phyloP scores from a whole-genome alignment of 2,113 vertebrate genomes.

The Rallus limicola region DNA sequence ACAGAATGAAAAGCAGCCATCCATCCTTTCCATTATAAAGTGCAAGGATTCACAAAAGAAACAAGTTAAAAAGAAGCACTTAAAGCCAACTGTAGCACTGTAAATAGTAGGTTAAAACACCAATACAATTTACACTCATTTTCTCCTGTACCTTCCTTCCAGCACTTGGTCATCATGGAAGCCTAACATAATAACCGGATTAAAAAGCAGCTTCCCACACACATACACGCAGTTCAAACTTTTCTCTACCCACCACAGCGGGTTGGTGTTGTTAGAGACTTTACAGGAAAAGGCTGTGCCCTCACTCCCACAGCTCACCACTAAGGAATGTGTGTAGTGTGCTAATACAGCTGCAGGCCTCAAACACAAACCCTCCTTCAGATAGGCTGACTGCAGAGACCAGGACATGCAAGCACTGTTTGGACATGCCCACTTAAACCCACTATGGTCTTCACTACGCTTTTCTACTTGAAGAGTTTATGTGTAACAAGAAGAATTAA shows the following conservation, averaged over 20 bases:
- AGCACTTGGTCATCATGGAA: neutral
- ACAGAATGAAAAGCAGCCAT: neutral
- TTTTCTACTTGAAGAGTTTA: neutral
- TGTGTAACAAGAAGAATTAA: neutral
- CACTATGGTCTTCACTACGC: neutral
- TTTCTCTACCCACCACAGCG: neutral
- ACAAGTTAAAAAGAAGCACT: neutral
- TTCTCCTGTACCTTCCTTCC: neutral
- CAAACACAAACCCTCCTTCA: neutral
- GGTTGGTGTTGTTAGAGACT: neutral
- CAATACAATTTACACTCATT: neutral
- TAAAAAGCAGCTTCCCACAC: neutral
- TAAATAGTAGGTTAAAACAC: neutral
- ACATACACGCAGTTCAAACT: neutral
- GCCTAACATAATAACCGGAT: neutral
- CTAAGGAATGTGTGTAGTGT: neutral
- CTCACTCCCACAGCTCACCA: neutral
- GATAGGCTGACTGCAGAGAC: neutral
- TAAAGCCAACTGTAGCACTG: neutral
- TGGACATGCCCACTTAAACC: neutral
- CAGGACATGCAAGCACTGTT: neutral
- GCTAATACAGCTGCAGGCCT: neutral
- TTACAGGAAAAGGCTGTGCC: neutral
- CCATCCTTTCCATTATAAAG: neutral
- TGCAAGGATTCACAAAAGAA: neutral